These are phyloP conservation scores for Arvicola amphibius DNA, from an alignment of 2,797 vertebrate genomes.

Conservation along the genomic window DNA sequence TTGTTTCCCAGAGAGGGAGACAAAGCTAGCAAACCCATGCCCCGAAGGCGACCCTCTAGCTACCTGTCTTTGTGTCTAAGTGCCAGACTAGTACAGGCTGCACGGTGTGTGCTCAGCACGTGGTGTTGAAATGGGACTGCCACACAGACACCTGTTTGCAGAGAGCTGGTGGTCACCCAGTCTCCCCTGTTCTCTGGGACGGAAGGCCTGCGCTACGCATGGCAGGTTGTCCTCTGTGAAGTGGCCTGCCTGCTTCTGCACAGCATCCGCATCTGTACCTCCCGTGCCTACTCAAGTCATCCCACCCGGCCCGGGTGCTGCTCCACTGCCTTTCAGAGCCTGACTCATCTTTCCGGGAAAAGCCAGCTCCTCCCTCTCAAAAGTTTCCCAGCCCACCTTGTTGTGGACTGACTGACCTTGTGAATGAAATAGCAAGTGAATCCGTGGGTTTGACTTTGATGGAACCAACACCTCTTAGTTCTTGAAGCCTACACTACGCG, in stretches of 20 bases:
- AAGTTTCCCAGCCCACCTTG: background rate
- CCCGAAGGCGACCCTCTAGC: background rate
- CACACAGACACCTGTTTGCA: fast-evolving
- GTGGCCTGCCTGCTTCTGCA: background rate
- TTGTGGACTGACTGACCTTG: background rate
- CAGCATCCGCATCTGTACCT: background rate
- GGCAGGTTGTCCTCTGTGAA: background rate
- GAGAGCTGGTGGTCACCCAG: background rate
- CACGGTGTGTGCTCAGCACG: background rate
- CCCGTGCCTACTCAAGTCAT: fast-evolving
- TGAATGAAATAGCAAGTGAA: background rate
- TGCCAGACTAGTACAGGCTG: background rate
- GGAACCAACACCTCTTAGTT: background rate
- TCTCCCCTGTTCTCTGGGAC: background rate
- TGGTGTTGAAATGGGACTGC: background rate
- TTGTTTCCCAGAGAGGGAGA: background rate
- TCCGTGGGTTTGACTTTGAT: background rate
- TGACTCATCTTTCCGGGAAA: background rate
- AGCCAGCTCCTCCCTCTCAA: background rate
- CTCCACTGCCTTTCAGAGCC: fast-evolving
- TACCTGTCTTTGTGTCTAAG: background rate
- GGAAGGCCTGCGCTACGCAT: fast-evolving
- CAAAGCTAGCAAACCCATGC: fast-evolving
- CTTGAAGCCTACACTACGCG: fast-evolving
- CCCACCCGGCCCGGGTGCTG: fast-evolving